These are phyloP conservation scores for Enteromius thamalakanensis DNA, from an alignment of 2,797 vertebrate genomes.

Conservation along the genomic window DNA sequence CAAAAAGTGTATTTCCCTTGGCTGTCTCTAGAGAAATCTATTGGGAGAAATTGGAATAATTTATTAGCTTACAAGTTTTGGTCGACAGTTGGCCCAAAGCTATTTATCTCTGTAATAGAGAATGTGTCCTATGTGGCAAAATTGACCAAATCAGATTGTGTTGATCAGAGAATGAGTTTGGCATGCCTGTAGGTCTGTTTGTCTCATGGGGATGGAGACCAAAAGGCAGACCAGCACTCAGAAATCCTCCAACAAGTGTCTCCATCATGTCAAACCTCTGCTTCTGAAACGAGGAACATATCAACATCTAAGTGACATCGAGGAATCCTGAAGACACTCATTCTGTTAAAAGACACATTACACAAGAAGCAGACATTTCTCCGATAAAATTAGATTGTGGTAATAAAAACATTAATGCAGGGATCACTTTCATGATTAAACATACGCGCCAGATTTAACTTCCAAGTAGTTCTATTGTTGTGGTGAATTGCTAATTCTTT, in stretches of 20 bases:
- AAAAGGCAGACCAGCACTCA: slow-evolving; percentile 88
- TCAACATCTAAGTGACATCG: not conserved
- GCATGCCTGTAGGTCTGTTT: slow-evolving; percentile 88
- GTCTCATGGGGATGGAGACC: slow-evolving; percentile 86
- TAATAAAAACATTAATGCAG: not conserved
- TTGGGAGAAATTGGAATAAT: slow-evolving; percentile 96
- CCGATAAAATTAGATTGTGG: not conserved
- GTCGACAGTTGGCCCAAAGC: slow-evolving; percentile 94
- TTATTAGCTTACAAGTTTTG: slow-evolving; percentile 97
- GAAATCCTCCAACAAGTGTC: slow-evolving; percentile 94
- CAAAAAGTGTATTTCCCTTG: slow-evolving; percentile 95
- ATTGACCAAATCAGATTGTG: slow-evolving; percentile 95
- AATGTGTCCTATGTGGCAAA: slow-evolving; percentile 96
- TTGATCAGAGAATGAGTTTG: slow-evolving; percentile 95
- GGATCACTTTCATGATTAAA: not conserved
- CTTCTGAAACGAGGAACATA: slow-evolving; percentile 11
- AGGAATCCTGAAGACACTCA: slow-evolving; percentile 6
- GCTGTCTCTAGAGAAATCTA: slow-evolving; percentile 93
- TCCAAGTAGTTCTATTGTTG: not conserved
- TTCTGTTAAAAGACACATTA: not conserved
- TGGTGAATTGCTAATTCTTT: not conserved
- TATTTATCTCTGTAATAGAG: slow-evolving; percentile 91
- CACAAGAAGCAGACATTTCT: not conserved
- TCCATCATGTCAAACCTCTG: slow-evolving; percentile 58
- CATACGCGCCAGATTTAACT: not conserved